These are phyloP conservation scores for Paracanthobrama guichenoti DNA, from an alignment of 2,113 vertebrate genomes.

Conservation along the genomic window DNA sequence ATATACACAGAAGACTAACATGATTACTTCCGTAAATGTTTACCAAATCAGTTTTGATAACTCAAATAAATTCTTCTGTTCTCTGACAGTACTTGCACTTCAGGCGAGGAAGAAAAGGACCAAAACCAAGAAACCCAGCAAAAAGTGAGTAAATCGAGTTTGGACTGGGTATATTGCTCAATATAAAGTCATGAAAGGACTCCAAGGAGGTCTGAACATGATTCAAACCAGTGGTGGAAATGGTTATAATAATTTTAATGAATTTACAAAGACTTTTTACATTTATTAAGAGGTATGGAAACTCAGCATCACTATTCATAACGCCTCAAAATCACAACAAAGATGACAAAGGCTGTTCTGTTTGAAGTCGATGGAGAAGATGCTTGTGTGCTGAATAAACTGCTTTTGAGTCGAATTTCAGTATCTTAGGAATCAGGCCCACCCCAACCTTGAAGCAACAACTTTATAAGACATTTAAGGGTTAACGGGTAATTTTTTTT, in stretches of 20 bases:
- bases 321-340: background rate
- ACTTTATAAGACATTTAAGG: too few relatives aligned
- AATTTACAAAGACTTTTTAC: too few relatives aligned
- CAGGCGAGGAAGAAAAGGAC: constrained; percentile 94
- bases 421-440: background rate
- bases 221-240: background rate
- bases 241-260: background rate
- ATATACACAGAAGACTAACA: too few relatives aligned
- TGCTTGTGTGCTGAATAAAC: too few relatives aligned
- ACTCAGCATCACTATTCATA: background rate
- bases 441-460: too few relatives aligned
- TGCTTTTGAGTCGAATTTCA: background rate
- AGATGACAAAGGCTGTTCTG: background rate
- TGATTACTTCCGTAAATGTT: background rate
- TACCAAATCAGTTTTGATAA: background rate
- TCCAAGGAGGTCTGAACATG: background rate
- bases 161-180: background rate
- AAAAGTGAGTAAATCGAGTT: constrained; percentile 78
- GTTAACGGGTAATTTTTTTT: too few relatives aligned
- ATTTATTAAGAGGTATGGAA: background rate
- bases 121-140: constrained; percentile 87
- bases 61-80: constrained; percentile 17
- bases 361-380: background rate
- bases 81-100: constrained; percentile 83
- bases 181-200: background rate